Evolutionary conservation across 2,797 vertebrate species (phyloP).

Genomic region (Smutsia temminckii): DNA sequence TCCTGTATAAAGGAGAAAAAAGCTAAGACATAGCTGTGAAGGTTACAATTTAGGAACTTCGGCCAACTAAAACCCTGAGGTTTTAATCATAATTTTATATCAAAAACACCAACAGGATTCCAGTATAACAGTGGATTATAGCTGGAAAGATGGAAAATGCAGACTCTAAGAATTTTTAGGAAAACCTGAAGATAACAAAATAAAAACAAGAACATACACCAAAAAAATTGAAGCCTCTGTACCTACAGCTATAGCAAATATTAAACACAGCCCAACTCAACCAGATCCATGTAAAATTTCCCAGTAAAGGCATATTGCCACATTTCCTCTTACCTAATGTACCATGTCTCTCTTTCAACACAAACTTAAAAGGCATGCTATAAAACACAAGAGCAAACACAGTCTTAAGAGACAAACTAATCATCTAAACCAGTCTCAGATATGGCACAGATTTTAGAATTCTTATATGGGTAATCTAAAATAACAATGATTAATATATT

Average conservation of each 20-base stretch:
- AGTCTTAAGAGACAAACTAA: background rate
- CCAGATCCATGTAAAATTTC: background rate
- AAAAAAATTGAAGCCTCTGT: background rate
- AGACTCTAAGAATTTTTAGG: background rate
- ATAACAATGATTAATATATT: background rate
- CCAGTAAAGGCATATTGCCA: background rate
- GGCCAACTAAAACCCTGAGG: background rate
- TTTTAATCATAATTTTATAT: background rate
- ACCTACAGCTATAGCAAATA: background rate
- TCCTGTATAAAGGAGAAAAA: background rate
- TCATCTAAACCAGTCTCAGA: background rate
- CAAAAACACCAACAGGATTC: background rate
- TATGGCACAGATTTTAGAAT: background rate
- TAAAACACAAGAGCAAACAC: background rate
- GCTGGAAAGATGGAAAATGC: background rate
- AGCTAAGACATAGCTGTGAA: background rate
- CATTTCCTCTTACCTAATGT: background rate
- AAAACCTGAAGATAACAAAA: background rate
- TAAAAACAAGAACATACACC: background rate
- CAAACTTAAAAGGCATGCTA: background rate
- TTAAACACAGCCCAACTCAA: background rate
- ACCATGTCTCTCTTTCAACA: background rate
- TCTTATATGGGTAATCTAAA: background rate
- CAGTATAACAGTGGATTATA: background rate
- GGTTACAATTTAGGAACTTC: background rate